These are phyloP conservation scores for Bugulina stolonifera DNA, from an alignment of 2,888 invertebrate species.

Conservation along the genomic window DNA sequence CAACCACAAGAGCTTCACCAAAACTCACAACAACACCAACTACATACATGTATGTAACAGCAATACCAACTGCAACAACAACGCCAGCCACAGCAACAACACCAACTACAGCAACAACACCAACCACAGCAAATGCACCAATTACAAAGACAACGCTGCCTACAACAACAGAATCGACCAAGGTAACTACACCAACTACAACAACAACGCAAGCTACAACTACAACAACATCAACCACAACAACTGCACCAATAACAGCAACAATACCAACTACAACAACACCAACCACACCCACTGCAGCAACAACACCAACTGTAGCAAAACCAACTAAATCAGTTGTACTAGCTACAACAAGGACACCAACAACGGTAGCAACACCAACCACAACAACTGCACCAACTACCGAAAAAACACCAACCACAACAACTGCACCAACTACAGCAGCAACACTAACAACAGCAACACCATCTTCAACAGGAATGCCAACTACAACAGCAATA, in stretches of 20 bases:
- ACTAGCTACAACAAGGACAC: background rate
- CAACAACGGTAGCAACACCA: background rate
- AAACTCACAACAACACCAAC: no score
- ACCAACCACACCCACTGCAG: background rate
- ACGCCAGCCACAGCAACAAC: no score
- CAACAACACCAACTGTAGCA: background rate
- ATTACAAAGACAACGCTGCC: background rate
- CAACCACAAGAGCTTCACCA: no score
- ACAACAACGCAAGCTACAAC: background rate
- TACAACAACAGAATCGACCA: background rate
- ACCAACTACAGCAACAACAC: no score
- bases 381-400: background rate
- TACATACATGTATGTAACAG: background rate
- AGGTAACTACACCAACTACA: background rate
- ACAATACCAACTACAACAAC: background rate
- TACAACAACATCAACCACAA: background rate
- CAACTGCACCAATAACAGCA: background rate
- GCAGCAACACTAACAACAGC: background rate
- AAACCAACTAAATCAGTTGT: background rate
- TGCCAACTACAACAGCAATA: background rate
- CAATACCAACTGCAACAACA: background rate
- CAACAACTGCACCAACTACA: no score
- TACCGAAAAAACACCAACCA: background rate
- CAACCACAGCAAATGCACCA: no score
- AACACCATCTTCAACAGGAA: background rate